These are phyloP conservation scores for Antechinus stuartii DNA, from an alignment of 2,113 vertebrate species.

Conservation along the genomic window DNA sequence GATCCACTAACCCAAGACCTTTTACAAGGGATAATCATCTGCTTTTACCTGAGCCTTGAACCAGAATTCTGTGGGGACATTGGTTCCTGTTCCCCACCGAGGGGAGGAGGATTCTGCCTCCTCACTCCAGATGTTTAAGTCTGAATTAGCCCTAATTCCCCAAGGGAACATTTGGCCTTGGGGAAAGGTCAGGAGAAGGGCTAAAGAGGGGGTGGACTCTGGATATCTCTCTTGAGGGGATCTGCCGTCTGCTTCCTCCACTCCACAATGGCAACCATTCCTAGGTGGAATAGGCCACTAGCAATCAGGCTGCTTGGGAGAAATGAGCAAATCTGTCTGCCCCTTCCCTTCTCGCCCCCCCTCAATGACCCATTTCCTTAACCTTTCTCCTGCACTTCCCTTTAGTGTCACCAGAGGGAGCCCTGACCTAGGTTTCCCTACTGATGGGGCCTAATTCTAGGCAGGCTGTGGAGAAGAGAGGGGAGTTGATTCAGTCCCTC, in stretches of 20 bases:
- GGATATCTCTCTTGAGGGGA: not conserved
- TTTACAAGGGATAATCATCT: not conserved
- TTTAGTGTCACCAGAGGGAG: slow-evolving; percentile 64
- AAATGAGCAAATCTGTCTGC: not conserved
- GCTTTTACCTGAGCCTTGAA: not conserved
- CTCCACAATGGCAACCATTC: not conserved
- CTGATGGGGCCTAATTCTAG: not conserved
- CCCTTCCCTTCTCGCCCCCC: too few species aligned
- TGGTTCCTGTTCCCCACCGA: not conserved
- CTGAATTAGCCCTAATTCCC: not conserved
- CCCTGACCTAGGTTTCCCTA: slow-evolving; percentile 47
- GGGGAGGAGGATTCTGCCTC: not conserved
- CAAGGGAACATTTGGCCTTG: not conserved
- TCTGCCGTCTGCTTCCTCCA: slow-evolving; percentile 1
- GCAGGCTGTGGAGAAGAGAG: not conserved
- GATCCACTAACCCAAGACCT: not conserved
- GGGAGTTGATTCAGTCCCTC: not conserved
- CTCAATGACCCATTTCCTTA: not conserved
- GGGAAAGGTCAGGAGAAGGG: not conserved
- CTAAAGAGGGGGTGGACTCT: slow-evolving; percentile 23
- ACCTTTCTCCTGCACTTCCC: slow-evolving; percentile 33
- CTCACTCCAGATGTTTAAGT: slow-evolving; percentile 1
- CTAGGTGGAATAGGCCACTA: not conserved
- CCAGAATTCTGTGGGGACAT: not conserved
- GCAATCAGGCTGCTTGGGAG: not conserved